Percentiles rank a stretch among this genome's conserved stretches.
phyloP scores from a whole-genome alignment of 2,888 invertebrate species.

The Chrysolina haemoptera region DNA sequence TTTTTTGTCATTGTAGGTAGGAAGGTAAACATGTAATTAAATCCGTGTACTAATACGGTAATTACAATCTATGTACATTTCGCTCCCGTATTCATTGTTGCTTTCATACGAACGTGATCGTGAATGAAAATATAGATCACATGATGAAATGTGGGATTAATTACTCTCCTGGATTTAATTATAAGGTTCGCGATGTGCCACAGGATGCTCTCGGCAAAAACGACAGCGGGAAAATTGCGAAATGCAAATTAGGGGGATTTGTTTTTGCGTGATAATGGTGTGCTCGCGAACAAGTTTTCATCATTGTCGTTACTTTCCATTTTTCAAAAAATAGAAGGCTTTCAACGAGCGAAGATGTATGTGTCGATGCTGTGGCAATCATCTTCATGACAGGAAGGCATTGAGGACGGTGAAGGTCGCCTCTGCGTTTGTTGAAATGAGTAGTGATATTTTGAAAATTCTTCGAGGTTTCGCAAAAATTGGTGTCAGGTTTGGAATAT shows the following conservation, averaged over 20 bases:
- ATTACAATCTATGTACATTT: not conserved
- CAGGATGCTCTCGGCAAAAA: slow-evolving; percentile 36
- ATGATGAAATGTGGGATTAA: slow-evolving; percentile 35
- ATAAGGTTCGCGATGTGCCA: slow-evolving; percentile 34
- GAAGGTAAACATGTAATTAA: not conserved
- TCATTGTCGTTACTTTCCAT: slow-evolving; percentile 25
- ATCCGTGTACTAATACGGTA: not conserved
- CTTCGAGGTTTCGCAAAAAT: too few relatives aligned
- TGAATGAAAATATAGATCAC: slow-evolving; percentile 29
- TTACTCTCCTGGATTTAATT: slow-evolving; percentile 35
- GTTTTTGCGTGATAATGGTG: slow-evolving; percentile 34
- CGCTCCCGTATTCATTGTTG: slow-evolving; percentile 7
- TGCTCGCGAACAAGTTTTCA: slow-evolving; percentile 29
- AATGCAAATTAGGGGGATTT: slow-evolving; percentile 32
- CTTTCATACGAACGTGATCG: not conserved
- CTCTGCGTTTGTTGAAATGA: not conserved
- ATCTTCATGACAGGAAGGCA: not conserved
- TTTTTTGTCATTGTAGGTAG: not conserved
- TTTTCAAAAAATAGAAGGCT: slow-evolving; percentile 1
- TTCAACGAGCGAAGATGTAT: not conserved
- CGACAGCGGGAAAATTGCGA: slow-evolving; percentile 19
- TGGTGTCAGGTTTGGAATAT: too few relatives aligned
- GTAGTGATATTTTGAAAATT: too few relatives aligned
- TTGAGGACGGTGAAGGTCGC: not conserved
- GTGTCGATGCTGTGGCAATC: slow-evolving; percentile 7